These are phyloP conservation scores for Smittia aterrima DNA, from an alignment of 2,888 invertebrate species.

Conservation along the genomic window DNA sequence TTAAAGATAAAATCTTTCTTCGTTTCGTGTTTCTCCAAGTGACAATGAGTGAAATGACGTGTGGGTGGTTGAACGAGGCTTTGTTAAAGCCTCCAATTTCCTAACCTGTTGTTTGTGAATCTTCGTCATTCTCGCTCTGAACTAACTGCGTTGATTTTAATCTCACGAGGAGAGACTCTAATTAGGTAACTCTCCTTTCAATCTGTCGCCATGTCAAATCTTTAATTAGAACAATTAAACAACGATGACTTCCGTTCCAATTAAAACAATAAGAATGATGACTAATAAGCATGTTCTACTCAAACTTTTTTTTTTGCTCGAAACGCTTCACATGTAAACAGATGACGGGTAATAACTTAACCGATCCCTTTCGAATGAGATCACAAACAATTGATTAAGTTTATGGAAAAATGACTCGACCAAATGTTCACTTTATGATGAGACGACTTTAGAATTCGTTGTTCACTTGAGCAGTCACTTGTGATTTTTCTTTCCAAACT, in stretches of 20 bases:
- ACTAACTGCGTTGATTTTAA: not conserved
- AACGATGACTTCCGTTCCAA: conserved; percentile 31
- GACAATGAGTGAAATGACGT: conserved; percentile 22
- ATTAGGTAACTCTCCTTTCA: not conserved
- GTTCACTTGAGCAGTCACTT: conserved; percentile 36
- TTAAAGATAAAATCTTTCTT: conserved; percentile 28
- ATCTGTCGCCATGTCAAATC: not conserved
- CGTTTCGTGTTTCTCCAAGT: conserved; percentile 2
- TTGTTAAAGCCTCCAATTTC: not conserved
- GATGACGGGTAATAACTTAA: conserved; percentile 37
- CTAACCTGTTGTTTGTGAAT: conserved; percentile 12
- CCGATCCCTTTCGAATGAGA: conserved; percentile 36
- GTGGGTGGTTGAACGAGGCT: conserved; percentile 12
- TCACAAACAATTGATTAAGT: conserved; percentile 38
- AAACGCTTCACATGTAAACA: conserved; percentile 36
- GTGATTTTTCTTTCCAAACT: conserved; percentile 3
- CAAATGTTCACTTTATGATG: conserved; percentile 38
- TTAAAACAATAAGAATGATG: conserved; percentile 33
- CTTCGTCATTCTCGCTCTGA: not conserved
- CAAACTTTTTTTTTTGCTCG: not conserved
- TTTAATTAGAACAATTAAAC: conserved; percentile 2
- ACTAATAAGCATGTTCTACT: conserved; percentile 24
- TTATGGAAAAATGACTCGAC: conserved; percentile 30
- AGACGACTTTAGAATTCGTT: not conserved
- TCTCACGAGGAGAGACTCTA: not conserved